Base-by-base conservation (phyloP, 2,113 vertebrate genomes). In the Gymnogyps californianus region DNA sequence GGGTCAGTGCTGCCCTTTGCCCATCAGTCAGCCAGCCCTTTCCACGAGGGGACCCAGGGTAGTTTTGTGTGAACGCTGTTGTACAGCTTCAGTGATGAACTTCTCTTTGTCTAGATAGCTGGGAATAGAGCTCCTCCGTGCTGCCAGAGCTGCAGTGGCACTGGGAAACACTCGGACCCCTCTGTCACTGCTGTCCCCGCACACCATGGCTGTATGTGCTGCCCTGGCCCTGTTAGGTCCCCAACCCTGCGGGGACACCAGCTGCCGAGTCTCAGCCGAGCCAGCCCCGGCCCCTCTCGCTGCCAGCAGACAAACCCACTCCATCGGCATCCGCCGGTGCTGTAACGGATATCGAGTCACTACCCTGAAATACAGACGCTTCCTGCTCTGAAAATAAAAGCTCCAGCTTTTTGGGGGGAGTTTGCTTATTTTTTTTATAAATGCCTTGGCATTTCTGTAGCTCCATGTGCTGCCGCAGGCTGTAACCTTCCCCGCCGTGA, bases 1-100 rank as follows among this genome's bases (percentile, higher is more conserved):
- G 57, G 66, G 26, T 65, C 55, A 26, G 7, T 2, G 38, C 19
- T 47, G 29, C 13, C 65, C 36, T 55, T 49, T 16, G 40, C 34
- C n/a, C 46, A 6, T 10, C 61, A 8, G 12, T 14, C 2, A 7
- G 17, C 58, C 26, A 67, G 2, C 16, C 16, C 20, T 36, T 46
- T 71, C 80, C 87, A 1, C 15, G 10, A 29, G 6, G 24, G 9
- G 10, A 22, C 52, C 28, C 6, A 0, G 18, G 0, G 1, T 6
- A 12, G 52, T 5, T 31, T 14, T 59, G 32, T 13, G 16, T 11
- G 46, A 62, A 13, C 0, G 4, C 61, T 32, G 7, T 3, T 11
- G 4, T 4, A 18, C 10, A 18, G 65, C 55, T 54, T 1, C 64
- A 34, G 55, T 2, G 0, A 2, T 7, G 40, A 26, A 32, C 80